A percentile compares a stretch with the other conserved stretches of the same genome.
Conservation (phyloP, 2,888 invertebrate species). For the Augochlorella aurata region DNA sequence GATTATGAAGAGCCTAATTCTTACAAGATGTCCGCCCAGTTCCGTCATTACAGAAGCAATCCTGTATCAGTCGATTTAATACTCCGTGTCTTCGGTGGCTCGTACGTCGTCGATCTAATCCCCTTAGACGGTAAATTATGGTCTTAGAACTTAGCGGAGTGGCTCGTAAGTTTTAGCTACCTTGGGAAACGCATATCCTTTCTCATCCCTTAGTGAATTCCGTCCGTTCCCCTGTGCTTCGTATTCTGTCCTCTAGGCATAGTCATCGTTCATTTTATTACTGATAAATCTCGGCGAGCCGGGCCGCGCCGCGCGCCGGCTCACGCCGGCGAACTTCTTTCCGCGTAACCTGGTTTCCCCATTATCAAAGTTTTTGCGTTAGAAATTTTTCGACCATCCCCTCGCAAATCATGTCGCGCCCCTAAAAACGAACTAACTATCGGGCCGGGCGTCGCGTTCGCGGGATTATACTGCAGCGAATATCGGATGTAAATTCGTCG, state of each 20-base stretch:
- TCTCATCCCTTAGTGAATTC: constrained; percentile 53
- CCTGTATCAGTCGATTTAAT: constrained; percentile 39
- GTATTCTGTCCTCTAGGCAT: constrained; percentile 27
- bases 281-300: constrained; percentile 55
- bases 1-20: not conserved
- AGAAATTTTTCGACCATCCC: not conserved
- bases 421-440: not conserved
- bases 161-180: constrained; percentile 61
- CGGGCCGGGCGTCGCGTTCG: not conserved
- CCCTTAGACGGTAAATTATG: constrained; percentile 61
- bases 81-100: constrained; percentile 31
- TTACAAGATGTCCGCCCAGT: not conserved
- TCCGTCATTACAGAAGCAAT: constrained; percentile 13
- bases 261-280: constrained; percentile 55
- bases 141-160: constrained; percentile 61
- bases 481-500: not conserved
- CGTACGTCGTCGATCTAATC: constrained; percentile 60
- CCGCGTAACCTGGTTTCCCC: constrained; percentile 43
- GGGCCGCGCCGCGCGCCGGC: constrained; percentile 14
- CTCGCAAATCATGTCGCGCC: not conserved
- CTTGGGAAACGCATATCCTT: constrained; percentile 48
- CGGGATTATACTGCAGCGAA: not conserved
- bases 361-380: constrained; percentile 11
- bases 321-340: constrained; percentile 13
- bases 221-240: constrained; percentile 30